These are phyloP conservation scores for Rhorus exstirpatorius DNA, from an alignment of 2,888 invertebrate species.

Conservation along the genomic window DNA sequence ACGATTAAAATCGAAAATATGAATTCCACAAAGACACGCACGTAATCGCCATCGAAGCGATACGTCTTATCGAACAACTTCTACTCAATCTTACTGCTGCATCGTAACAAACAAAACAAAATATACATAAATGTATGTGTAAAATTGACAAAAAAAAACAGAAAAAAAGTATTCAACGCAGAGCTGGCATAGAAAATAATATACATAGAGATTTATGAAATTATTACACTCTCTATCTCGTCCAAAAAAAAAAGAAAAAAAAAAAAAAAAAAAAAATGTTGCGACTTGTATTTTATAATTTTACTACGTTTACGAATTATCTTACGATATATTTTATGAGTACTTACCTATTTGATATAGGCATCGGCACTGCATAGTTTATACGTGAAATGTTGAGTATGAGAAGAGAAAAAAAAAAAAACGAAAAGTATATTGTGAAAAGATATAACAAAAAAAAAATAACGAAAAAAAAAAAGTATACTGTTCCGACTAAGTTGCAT, in stretches of 20 bases:
- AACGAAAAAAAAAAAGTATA: constrained; percentile 60
- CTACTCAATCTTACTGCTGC: constrained; percentile 74
- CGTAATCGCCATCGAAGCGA: constrained; percentile 73
- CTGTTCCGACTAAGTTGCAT: constrained; percentile 77
- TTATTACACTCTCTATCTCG: constrained; percentile 74
- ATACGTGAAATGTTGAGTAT: constrained; percentile 78
- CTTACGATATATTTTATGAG: constrained; percentile 83
- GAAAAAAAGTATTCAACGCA: constrained; percentile 76
- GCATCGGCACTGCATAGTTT: constrained; percentile 83
- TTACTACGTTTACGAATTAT: constrained; percentile 81
- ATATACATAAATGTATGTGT: constrained; percentile 5
- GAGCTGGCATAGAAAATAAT: constrained; percentile 73
- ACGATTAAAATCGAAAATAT: constrained; percentile 27
- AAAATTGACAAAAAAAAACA: constrained; percentile 36
- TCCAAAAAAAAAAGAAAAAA: too few relatives aligned
- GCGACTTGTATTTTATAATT: constrained; percentile 84
- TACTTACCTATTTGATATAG: constrained; percentile 82
- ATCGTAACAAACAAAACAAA: constrained; percentile 73
- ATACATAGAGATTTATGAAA: constrained; percentile 67
- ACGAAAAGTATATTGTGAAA: constrained; percentile 72
- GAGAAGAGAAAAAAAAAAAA: constrained; percentile 47
- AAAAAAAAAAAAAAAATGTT: too few relatives aligned
- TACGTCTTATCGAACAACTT: constrained; percentile 70
- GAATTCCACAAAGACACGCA: constrained; percentile 37
- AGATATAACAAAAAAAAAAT: constrained; percentile 43